These are phyloP conservation scores for Scrobipalpa atriplicella DNA, from an alignment of 2,888 invertebrate genomes.

Conservation along the genomic window DNA sequence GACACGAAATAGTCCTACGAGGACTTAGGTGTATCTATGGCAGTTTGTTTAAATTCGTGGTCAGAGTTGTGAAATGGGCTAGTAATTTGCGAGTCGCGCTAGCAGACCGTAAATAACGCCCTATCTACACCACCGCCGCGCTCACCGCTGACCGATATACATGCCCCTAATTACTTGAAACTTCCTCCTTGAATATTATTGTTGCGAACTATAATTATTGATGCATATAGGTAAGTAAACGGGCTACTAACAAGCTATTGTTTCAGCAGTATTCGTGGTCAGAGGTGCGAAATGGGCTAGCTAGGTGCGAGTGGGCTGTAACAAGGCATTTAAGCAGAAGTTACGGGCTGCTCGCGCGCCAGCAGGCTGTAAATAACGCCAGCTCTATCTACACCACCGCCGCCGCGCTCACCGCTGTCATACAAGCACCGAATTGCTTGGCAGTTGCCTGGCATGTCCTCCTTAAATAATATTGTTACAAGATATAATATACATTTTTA, in stretches of 20 bases:
- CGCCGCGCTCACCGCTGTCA: too few species aligned
- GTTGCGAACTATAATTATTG: too few species aligned
- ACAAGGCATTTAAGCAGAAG: slow-evolving; percentile 75
- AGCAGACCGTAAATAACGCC: slow-evolving; percentile 74
- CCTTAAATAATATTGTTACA: too few species aligned
- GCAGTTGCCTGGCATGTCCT: slow-evolving; percentile 54
- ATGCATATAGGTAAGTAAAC: too few species aligned
- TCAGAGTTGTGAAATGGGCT: neutral
- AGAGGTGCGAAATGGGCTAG: slow-evolving; percentile 6
- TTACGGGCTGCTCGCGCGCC: slow-evolving; percentile 65
- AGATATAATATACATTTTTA: too few species aligned
- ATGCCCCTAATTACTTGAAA: slow-evolving; percentile 76
- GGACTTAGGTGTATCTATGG: too few species aligned
- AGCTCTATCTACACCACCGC: slow-evolving; percentile 57
- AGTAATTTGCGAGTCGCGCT: slow-evolving; percentile 42
- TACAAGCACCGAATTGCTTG: slow-evolving; percentile 75
- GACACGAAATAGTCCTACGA: too few species aligned
- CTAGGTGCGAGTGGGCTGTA: slow-evolving; percentile 43
- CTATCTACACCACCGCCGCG: slow-evolving; percentile 53
- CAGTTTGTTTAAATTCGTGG: neutral
- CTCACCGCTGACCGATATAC: slow-evolving; percentile 31
- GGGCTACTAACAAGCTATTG: too few species aligned
- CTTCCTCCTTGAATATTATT: too few species aligned
- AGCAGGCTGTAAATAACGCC: slow-evolving; percentile 75
- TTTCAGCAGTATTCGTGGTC: neutral